Base-by-base conservation (phyloP, 2,113 vertebrate genomes). In the Brachirus orientalis region DNA sequence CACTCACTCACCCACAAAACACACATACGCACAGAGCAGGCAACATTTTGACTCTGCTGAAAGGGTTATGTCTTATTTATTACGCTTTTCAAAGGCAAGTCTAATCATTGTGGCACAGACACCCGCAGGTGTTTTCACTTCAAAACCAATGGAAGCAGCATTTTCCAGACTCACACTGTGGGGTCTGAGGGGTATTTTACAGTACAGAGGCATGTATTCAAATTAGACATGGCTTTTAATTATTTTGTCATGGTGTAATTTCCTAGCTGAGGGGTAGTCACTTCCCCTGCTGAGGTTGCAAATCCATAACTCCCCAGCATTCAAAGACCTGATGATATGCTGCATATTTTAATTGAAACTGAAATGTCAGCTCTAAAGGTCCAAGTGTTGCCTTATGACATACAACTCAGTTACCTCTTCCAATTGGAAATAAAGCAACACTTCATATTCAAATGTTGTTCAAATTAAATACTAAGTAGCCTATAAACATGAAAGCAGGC, bases 171-270 rank as follows among this genome's bases (percentile, higher is more conserved):
- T 75, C 6, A 33, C 65, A 10, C 63, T 6, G 14, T 60, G 51
- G 50, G 57, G 51, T 88, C 84, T 51, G 52, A 79, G 69, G 82
- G 81, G 80, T 68, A 55, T 79, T 89, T 86, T 17, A 53, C 57
- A 80, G 70, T 19, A 19, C 37, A 56, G 69, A 62, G 75, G 79
- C 70, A 59, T 80, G 85, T 82, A 82, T 92, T 83, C 86, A 89
- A 92, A 90, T 90, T 86, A 85, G 83, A 91, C 85, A 87, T 67
- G 81, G 63, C 69, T 92, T 91, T 91, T 92, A 92, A 93, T 94
- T 91, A 91, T 88, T 91, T 91, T 86, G 86, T 88, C 65, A 63
- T 70, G 44, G 73, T 70, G 76, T 90, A 82, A 88, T 91, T 90
- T 91, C 78, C 80, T 85, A 8, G 88, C 90, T 79, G 57, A 69